Base-by-base conservation (phyloP, 2,888 invertebrate species). In the Lottia gigantea region DNA sequence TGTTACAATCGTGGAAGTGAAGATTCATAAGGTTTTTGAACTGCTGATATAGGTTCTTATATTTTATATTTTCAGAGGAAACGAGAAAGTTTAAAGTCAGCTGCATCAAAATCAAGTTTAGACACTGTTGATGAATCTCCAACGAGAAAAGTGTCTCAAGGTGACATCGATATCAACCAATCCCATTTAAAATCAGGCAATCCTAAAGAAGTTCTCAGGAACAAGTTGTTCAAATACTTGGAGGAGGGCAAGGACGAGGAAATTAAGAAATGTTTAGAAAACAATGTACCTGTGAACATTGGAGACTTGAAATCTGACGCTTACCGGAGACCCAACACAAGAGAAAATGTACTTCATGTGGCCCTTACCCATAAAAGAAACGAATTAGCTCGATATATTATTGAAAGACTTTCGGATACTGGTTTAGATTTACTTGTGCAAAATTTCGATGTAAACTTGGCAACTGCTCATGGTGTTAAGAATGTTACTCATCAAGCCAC, bases 401-500 rank as follows among this genome's bases (percentile, higher is more conserved):
- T 82, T 25, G 49, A 72, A 4, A 66, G 45, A 40, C 68, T 72
- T 4, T 49, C 71, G 3, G 64, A 49, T n/a, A 71, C 73, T 1
- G 73, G 76, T 19, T 70, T 71, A 12, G 70, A 71, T 1, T 49
- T 83, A n/a, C 66, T 82, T 0, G 63, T 66, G 15, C 77, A 80
- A n/a, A 72, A 75, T 31, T 83, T 78, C 62, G 74, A 76, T 8
- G 76, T 80, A 12, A 68, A 73, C 11, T 68, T 78, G 16, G 74
- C 75, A 1, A 77, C 79, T 4, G 76, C 78, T 0, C 74, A 76
- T 4, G 82, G 82, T 2, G 79, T 76, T 68, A 84, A 82, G 65
- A 85, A 83, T 63, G 79, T 80, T 16, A 75, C 87, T 6, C 87
- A 87, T 72, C 78, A 80, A 46, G 70, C 83, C 19, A 82, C 85